These are phyloP conservation scores for Cydia splendana DNA, from an alignment of 1,140 invertebrate species.

Conservation along the genomic window DNA sequence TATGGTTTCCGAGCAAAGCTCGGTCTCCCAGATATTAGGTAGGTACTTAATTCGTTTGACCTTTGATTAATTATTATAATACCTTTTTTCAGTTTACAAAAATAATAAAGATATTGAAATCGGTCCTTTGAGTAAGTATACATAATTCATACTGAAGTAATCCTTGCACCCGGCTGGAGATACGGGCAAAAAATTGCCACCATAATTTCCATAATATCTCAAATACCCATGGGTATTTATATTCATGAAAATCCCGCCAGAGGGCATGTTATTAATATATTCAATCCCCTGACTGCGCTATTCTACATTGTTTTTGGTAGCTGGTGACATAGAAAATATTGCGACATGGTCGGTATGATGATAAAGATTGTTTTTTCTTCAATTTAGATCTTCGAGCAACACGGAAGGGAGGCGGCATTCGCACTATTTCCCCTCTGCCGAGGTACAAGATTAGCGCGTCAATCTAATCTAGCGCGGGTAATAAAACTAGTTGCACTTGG, in stretches of 20 bases:
- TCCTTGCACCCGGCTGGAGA: not conserved
- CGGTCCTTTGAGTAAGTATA: not conserved
- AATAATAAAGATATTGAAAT: not conserved
- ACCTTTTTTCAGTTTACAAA: not conserved
- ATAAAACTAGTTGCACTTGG: no score
- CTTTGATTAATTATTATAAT: not conserved
- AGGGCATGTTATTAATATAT: conserved; percentile 6
- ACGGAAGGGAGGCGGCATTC: no score
- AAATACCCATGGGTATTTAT: not conserved
- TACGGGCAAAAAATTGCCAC: not conserved
- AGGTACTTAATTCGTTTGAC: no score
- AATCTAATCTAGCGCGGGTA: no score
- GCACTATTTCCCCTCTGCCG: no score
- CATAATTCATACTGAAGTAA: not conserved
- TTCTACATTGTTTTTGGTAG: not conserved
- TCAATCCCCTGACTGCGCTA: not conserved
- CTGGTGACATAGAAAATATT: not conserved
- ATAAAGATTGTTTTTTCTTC: no score
- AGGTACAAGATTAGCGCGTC: no score
- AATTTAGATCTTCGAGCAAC: no score
- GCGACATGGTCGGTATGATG: not conserved
- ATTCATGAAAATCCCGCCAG: not conserved
- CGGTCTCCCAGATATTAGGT: no score
- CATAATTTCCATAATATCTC: conserved; percentile 11
- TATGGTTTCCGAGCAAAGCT: no score